Evolutionary conservation across 2,113 vertebrate genomes (phyloP).

Genomic region (Nerophis lumbriciformis): DNA sequence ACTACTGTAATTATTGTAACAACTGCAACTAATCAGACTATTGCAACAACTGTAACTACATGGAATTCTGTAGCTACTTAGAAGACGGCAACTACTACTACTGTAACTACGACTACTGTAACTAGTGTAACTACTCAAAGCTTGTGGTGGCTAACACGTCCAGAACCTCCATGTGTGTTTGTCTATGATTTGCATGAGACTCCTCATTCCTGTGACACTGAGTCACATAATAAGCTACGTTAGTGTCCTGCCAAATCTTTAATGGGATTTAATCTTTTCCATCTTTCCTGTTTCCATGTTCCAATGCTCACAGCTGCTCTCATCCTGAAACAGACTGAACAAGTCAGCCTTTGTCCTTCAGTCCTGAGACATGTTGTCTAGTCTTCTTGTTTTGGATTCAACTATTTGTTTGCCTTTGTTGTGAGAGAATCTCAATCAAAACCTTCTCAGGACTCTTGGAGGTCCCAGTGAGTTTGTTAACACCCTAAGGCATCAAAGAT

Average conservation of each 20-base stretch:
- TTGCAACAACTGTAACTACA: too few relatives aligned
- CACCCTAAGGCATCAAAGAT: neutral
- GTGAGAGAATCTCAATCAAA: too few relatives aligned
- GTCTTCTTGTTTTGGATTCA: too few relatives aligned
- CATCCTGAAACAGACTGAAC: neutral
- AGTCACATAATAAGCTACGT: constrained; percentile 24
- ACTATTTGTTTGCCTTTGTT: too few relatives aligned
- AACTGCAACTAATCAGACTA: too few relatives aligned
- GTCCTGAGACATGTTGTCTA: too few relatives aligned
- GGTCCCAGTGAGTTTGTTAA: too few relatives aligned
- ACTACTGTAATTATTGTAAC: too few relatives aligned
- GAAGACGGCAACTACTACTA: neutral
- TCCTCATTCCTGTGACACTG: constrained; percentile 26
- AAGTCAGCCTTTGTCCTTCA: too few relatives aligned
- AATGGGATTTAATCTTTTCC: constrained; percentile 45
- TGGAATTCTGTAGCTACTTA: too few relatives aligned
- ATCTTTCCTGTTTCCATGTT: constrained; percentile 34
- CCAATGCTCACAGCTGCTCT: constrained; percentile 37
- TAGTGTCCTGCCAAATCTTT: constrained; percentile 42
- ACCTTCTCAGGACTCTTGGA: neutral
- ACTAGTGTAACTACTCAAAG: neutral
- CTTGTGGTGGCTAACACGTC: neutral
- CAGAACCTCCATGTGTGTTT: neutral
- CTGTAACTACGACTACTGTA: constrained; percentile 1
- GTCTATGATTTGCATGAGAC: constrained; percentile 1